These are phyloP conservation scores for Limnothrissa miodon DNA, from an alignment of 2,113 vertebrate species.

Conservation along the genomic window DNA sequence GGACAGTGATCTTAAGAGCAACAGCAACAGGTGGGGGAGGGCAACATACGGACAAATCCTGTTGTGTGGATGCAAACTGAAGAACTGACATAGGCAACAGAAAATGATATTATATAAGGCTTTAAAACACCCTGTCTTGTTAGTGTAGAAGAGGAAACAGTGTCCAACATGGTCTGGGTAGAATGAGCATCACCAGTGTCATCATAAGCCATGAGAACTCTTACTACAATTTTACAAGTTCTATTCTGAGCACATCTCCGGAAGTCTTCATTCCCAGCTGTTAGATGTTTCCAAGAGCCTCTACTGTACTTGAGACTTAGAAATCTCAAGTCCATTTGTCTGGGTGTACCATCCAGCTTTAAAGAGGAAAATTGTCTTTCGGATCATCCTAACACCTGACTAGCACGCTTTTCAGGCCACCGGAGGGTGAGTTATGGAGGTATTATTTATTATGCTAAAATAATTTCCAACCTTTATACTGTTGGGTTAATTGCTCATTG, in stretches of 20 bases:
- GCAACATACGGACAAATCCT: too few species aligned
- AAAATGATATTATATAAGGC: too few species aligned
- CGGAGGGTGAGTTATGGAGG: too few species aligned
- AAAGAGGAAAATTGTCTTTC: background rate
- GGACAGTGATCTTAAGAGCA: slow-evolving; percentile 34
- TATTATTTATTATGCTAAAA: too few species aligned
- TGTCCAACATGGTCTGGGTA: background rate
- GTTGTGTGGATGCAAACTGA: too few species aligned
- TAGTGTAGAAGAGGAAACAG: too few species aligned
- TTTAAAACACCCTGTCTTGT: too few species aligned
- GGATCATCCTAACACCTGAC: too few species aligned
- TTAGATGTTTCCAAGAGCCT: background rate
- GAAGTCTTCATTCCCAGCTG: background rate
- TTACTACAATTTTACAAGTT: background rate
- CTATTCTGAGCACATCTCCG: background rate
- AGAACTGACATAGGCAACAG: too few species aligned
- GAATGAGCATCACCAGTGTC: background rate
- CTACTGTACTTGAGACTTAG: background rate
- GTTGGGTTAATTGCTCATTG: too few species aligned
- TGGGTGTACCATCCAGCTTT: background rate
- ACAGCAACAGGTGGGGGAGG: background rate
- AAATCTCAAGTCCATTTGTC: background rate
- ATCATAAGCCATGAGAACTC: background rate
- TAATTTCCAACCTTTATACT: too few species aligned
- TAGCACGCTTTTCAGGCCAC: too few species aligned